These are phyloP conservation scores for Onchidella celtica DNA, from an alignment of 2,888 invertebrate genomes.

Conservation along the genomic window DNA sequence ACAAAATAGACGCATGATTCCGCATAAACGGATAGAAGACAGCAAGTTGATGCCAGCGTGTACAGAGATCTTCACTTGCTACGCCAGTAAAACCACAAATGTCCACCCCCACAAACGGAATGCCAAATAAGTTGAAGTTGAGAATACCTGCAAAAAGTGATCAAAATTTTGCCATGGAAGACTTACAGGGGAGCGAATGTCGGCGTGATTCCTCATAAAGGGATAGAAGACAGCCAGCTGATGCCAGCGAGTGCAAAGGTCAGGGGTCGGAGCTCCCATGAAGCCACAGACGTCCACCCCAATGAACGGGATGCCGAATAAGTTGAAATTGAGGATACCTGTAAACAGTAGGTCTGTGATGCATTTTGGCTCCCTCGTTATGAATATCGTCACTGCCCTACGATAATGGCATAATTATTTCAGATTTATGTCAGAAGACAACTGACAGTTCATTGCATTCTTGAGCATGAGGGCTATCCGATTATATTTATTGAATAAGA, in stretches of 20 bases:
- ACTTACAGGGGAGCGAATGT: constrained; percentile 45
- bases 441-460: no score
- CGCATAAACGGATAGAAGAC: constrained; percentile 80
- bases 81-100: constrained; percentile 77
- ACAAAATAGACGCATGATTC: constrained; percentile 72
- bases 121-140: constrained; percentile 82
- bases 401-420: no score
- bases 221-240: constrained; percentile 79
- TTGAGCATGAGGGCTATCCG: no score
- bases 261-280: constrained; percentile 70
- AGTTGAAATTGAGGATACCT: constrained; percentile 85
- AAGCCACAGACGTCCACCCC: constrained; percentile 80
- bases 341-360: no score
- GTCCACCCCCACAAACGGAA: constrained; percentile 78
- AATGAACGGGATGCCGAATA: constrained; percentile 78
- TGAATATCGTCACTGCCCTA: no score
- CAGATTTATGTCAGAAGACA: no score
- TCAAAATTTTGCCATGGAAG: no score
- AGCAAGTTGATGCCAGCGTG: constrained; percentile 79
- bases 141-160: constrained; percentile 85
- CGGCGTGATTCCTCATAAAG: constrained; percentile 80
- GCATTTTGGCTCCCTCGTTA: no score
- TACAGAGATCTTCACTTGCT: constrained; percentile 77
- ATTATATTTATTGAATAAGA: no score
- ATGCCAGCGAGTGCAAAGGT: constrained; percentile 79